Conservation (phyloP, 2,113 vertebrate species). For the Leptodactylus fuscus region DNA sequence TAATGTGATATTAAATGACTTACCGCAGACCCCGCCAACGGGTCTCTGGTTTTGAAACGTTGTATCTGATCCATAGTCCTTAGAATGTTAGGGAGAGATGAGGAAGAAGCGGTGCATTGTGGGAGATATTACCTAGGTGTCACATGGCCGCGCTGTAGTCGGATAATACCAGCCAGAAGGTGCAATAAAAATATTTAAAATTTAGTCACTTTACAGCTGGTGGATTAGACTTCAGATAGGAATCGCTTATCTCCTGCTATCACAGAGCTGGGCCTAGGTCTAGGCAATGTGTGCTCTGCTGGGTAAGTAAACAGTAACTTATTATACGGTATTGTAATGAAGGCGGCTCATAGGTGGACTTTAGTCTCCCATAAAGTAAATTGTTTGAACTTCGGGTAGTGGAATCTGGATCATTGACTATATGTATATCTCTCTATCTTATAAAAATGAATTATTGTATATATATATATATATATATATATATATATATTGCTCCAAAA, state of each 20-base stretch:
- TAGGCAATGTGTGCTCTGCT: slow-evolving; percentile 42
- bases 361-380: slow-evolving; percentile 22
- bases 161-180: slow-evolving; percentile 10
- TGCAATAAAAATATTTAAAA: slow-evolving; percentile 49
- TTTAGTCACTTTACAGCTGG: slow-evolving; percentile 23
- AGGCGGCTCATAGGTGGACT: slow-evolving; percentile 42
- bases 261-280: slow-evolving; percentile 13
- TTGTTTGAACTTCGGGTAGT: not conserved
- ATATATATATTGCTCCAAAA: too few species aligned
- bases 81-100: slow-evolving; percentile 10
- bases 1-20: slow-evolving; percentile 69
- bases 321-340: slow-evolving; percentile 28
- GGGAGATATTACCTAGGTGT: slow-evolving; percentile 29
- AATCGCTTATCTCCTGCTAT: slow-evolving; percentile 36
- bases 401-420: not conserved
- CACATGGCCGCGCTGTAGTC: not conserved
- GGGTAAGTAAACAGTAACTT: slow-evolving; percentile 46
- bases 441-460: too few species aligned
- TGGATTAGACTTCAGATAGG: not conserved
- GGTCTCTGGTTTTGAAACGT: slow-evolving; percentile 82
- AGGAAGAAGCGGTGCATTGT: slow-evolving; percentile 13
- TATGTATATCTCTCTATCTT: too few species aligned
- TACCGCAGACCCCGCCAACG: slow-evolving; percentile 78
- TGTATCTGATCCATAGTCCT: slow-evolving; percentile 33
- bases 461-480: too few species aligned